Base-by-base conservation (phyloP, 1,140 invertebrate genomes). In the Drosophila sechellia region DNA sequence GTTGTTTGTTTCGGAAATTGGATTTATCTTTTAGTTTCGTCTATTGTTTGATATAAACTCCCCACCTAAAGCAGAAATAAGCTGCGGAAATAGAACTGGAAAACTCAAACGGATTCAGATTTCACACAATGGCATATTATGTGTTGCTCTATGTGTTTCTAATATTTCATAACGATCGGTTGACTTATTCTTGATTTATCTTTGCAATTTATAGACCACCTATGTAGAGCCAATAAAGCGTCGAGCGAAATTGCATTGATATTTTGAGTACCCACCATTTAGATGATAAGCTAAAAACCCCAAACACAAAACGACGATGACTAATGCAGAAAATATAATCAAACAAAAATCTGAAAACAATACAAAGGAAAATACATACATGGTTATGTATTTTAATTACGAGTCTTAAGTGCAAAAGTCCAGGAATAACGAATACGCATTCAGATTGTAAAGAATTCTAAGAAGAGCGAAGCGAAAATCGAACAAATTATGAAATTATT, bases 251-350 rank as follows among this genome's bases (percentile, higher is more conserved):
- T 65, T 63, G 43, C 60, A 72, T 57, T 56, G 65, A 87, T 66
- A 79, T 64, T 81, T 76, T 68, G 27, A 42, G 25, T 87, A 69
- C 83, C 83, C 79, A 81, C 83, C 78, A 87, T 81, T 61, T 77
- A 81, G 65, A 72, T 55, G 57, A 68, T 81, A 86, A 86, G 81
- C 64, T 43, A 42, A 56, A 34, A 15, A 4, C 25, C 60, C 49
- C 17, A 59, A 3, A 45, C 10, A 27, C 22, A 5, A 22, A n/a
- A 5, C 12, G 13, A 31, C 3, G 34, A 37, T 40, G 54, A 10
- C 55, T 34, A 34, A 49, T 48, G 20, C 46, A 12, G 48, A 50
- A 11, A 20, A 4, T 48, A 37, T 15, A 35, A 59, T n/a, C 31
- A 58, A 58, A 37, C 34, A 59, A 54, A 34, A 22, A 34, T 35